These are phyloP conservation scores for Cataglyphis cursor DNA, from an alignment of 2,888 invertebrate genomes.

Conservation along the genomic window DNA sequence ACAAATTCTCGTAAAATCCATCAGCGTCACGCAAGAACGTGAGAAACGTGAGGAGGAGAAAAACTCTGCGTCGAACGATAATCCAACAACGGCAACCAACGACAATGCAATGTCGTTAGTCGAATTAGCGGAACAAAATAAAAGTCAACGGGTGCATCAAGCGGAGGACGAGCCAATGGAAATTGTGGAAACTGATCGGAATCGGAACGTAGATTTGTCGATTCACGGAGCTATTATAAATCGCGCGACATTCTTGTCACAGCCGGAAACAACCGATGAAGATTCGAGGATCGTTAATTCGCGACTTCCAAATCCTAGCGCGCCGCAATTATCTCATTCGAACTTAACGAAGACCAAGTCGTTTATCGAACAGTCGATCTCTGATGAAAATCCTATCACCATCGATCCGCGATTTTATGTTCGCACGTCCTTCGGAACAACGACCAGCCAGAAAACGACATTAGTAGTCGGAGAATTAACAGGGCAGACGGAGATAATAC, in stretches of 20 bases:
- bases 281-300: not conserved
- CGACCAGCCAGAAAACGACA: not conserved
- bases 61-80: not conserved
- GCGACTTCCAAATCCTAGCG: not conserved
- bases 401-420: constrained; percentile 40
- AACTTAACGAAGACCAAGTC: not conserved
- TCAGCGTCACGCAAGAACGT: not conserved
- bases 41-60: not conserved
- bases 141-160: not conserved
- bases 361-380: not conserved
- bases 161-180: constrained; percentile 7
- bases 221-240: not conserved
- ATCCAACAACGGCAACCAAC: not conserved
- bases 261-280: not conserved
- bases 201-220: not conserved
- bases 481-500: not conserved
- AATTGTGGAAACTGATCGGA: not conserved
- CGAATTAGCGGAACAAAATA: not conserved
- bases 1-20: not conserved
- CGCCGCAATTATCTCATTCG: not conserved
- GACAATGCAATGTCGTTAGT: not conserved
- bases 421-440: constrained; percentile 8
- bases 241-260: not conserved
- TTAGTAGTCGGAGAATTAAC: not conserved
- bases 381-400: not conserved